Conservation (phyloP, 2,113 vertebrate genomes). For the Canis aureus region DNA sequence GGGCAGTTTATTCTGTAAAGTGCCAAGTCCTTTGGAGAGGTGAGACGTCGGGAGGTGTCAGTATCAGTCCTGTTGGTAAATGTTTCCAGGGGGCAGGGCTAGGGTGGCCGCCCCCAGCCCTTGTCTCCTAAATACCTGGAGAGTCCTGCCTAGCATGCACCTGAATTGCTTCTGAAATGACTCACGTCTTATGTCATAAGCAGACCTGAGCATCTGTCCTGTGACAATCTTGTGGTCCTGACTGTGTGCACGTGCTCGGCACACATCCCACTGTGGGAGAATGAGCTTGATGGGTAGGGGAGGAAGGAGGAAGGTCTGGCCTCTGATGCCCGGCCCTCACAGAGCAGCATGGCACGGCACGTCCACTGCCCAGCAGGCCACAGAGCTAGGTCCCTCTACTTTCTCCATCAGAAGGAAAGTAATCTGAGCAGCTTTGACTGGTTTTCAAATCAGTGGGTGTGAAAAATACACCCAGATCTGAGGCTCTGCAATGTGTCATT, state of each 20-base stretch:
- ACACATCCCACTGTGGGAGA: rapidly evolving
- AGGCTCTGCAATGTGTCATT: neutral
- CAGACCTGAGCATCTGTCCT: neutral
- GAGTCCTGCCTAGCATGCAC: neutral
- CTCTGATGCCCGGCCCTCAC: neutral
- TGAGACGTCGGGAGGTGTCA: neutral
- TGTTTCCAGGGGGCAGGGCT: neutral
- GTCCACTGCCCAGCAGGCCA: neutral
- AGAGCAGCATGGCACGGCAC: neutral
- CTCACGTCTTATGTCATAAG: neutral
- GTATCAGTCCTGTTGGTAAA: neutral
- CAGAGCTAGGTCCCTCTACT: neutral
- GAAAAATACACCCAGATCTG: neutral
- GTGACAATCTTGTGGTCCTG: neutral
- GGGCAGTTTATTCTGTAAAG: neutral
- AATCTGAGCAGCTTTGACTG: slow-evolving; percentile 61
- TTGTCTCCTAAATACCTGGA: neutral
- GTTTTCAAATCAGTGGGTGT: slow-evolving; percentile 32
- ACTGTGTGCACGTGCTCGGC: neutral
- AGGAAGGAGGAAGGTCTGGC: neutral
- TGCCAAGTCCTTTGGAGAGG: neutral
- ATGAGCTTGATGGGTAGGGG: rapidly evolving
- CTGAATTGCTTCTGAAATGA: neutral
- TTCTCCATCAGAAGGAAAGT: slow-evolving; percentile 63
- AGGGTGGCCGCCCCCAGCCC: too few relatives aligned